Conservation (phyloP, 2,797 vertebrate species). For the Pagetopsis macropterus region DNA sequence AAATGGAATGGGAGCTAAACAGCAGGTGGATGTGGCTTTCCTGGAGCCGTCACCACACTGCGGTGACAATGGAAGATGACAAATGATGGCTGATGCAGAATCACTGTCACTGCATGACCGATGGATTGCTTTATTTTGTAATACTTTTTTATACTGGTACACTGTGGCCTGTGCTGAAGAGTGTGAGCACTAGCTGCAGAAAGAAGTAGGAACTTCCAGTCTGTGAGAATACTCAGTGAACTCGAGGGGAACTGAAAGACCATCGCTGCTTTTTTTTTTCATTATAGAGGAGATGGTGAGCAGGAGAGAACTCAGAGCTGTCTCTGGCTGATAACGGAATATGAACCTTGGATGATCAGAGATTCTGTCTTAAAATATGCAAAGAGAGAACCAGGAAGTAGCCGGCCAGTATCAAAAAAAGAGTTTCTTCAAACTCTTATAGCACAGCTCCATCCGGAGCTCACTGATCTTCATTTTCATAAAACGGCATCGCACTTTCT, state of each 20-base stretch:
- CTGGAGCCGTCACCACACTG: constrained; percentile 28
- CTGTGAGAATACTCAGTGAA: constrained; percentile 52
- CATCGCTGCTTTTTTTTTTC: constrained; percentile 51
- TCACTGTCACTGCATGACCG: too few species aligned
- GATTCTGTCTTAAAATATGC: constrained; percentile 74
- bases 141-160: constrained; percentile 10
- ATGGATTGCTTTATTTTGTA: constrained; percentile 23
- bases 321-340: constrained; percentile 70
- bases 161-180: constrained; percentile 25
- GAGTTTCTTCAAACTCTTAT: constrained; percentile 38
- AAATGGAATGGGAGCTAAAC: constrained; percentile 45
- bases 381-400: constrained; percentile 64
- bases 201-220: constrained; percentile 37
- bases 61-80: constrained; percentile 47
- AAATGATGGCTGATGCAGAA: constrained; percentile 49
- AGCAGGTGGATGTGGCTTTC: constrained; percentile 29
- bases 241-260: constrained; percentile 50
- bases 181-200: constrained; percentile 13
- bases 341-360: constrained; percentile 56
- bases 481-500: constrained; percentile 45
- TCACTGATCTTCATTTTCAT: constrained; percentile 56
- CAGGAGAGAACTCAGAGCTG: constrained; percentile 62
- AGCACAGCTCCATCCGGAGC: constrained; percentile 34
- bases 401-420: constrained; percentile 46
- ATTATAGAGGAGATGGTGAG: constrained; percentile 67